Percentiles rank a stretch among this genome's conserved stretches.
These are phyloP conservation scores for Carollia perspicillata DNA, from an alignment of 2,113 vertebrate genomes.

Conservation along the genomic window DNA sequence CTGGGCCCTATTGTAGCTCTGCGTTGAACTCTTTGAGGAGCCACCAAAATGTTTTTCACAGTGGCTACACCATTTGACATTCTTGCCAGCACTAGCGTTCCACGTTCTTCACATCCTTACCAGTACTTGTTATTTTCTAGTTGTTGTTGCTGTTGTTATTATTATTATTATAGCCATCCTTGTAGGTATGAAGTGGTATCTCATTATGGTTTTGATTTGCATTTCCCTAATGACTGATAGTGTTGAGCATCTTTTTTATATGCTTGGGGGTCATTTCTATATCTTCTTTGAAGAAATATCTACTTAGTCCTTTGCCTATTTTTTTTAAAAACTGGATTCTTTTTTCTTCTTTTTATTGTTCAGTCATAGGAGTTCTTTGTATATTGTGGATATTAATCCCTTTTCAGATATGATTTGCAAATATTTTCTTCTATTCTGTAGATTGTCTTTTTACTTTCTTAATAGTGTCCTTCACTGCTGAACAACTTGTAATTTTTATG, in stretches of 20 bases:
- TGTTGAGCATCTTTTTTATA: background rate
- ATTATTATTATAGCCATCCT: background rate
- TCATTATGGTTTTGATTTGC: background rate
- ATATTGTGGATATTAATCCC: background rate
- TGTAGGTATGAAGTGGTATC: background rate
- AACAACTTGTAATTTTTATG: background rate
- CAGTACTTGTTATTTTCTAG: background rate
- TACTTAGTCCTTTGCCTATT: background rate
- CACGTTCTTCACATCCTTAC: background rate
- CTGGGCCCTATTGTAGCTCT: background rate
- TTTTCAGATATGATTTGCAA: background rate
- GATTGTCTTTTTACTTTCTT: background rate
- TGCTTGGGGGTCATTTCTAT: background rate
- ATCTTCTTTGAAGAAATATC: background rate
- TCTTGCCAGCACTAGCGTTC: background rate
- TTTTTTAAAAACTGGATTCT: background rate
- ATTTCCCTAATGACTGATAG: conserved; percentile 7
- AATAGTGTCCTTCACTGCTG: background rate
- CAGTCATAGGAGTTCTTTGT: background rate
- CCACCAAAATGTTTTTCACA: background rate
- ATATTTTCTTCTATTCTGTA: background rate
- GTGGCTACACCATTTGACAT: background rate
- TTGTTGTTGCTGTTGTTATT: background rate
- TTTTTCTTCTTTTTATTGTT: background rate
- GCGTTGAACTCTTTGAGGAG: background rate